Evolutionary conservation across 2,113 vertebrate genomes (phyloP).

Genomic region (Silurus meridionalis): DNA sequence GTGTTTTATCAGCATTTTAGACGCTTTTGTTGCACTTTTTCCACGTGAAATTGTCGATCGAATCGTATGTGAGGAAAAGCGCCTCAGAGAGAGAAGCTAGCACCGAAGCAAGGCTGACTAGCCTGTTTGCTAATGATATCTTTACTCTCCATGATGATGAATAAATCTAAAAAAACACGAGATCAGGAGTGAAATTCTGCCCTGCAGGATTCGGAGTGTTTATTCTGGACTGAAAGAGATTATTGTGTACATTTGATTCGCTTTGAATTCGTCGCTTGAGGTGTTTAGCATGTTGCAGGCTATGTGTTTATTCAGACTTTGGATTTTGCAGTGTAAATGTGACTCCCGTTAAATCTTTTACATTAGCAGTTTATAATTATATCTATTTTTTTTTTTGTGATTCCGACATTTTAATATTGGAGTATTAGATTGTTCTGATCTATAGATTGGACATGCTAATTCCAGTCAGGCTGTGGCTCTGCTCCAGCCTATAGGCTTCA

Average conservation of each 20-base stretch:
- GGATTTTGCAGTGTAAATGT: background rate
- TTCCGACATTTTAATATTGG: background rate
- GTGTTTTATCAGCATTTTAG: background rate
- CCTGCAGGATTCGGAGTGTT: background rate
- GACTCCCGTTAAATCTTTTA: no score
- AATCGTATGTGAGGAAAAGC: background rate
- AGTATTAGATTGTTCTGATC: background rate
- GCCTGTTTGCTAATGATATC: background rate
- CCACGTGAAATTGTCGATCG: background rate
- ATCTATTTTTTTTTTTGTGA: background rate
- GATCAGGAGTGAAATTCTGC: background rate
- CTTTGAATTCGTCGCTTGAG: no score
- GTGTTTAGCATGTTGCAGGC: background rate
- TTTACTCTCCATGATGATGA: background rate
- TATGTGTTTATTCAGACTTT: background rate
- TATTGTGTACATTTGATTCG: background rate
- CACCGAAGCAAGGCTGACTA: background rate
- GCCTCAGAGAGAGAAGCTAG: background rate
- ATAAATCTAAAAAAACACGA: background rate
- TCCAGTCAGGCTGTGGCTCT: background rate
- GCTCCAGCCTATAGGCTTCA: constrained; percentile 12
- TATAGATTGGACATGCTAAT: background rate
- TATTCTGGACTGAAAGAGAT: background rate
- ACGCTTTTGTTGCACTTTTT: background rate
- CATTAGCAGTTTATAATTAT: background rate